Conservation (phyloP, 2,888 invertebrate genomes). For the Pseudolycoriella hygida region DNA sequence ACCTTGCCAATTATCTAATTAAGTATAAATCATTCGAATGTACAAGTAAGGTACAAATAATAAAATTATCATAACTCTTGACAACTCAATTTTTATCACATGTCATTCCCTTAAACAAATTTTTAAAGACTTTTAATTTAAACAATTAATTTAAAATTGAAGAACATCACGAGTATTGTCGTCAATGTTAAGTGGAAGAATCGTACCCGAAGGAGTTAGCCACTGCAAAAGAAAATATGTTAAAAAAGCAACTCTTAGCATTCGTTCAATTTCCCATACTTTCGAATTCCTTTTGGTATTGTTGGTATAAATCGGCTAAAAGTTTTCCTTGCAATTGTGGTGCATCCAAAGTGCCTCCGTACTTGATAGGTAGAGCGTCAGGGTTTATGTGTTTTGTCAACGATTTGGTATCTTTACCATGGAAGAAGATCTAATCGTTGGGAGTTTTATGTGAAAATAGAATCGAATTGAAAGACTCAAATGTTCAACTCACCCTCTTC, state of each 20-base stretch:
- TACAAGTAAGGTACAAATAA: too few species aligned
- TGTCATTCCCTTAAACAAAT: too few species aligned
- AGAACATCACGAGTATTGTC: too few species aligned
- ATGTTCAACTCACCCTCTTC: constrained; percentile 40
- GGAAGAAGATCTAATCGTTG: constrained; percentile 42
- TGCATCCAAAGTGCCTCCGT: constrained; percentile 49
- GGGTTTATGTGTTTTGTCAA: constrained; percentile 39
- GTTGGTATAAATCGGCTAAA: constrained; percentile 46
- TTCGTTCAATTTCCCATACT: constrained; percentile 24
- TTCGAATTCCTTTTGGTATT: constrained; percentile 48
- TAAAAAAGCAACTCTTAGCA: too few species aligned
- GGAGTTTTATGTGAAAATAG: constrained; percentile 2
- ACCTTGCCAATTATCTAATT: too few species aligned
- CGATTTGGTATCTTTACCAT: constrained; percentile 46
- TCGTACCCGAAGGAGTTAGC: constrained; percentile 34
- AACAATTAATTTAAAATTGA: too few species aligned
- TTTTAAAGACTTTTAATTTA: too few species aligned
- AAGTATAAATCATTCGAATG: too few species aligned
- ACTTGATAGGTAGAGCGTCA: constrained; percentile 38
- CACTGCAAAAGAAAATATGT: constrained; percentile 26
- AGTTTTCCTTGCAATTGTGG: constrained; percentile 42
- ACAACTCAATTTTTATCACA: too few species aligned
- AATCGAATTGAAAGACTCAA: constrained; percentile 2
- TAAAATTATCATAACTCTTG: too few species aligned
- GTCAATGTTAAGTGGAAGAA: constrained; percentile 3